A percentile compares a stretch with the other conserved stretches of the same genome.
These are phyloP conservation scores for Cavia porcellus DNA, from an alignment of 2,113 vertebrate genomes.

Conservation along the genomic window DNA sequence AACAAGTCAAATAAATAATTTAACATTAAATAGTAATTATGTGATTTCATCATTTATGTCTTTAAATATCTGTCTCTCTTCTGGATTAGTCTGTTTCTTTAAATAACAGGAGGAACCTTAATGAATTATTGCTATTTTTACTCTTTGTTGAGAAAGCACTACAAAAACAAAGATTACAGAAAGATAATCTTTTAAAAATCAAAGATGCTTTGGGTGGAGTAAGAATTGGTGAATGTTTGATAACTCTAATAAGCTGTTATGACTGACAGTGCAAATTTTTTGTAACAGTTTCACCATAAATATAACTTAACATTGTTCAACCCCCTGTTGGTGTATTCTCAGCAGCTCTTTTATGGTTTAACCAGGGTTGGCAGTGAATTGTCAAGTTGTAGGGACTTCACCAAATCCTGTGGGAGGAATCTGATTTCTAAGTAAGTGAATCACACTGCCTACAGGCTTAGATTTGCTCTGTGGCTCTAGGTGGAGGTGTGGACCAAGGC, in stretches of 20 bases:
- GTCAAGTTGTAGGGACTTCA: background rate
- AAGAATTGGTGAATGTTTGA: background rate
- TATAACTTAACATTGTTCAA: too few species aligned
- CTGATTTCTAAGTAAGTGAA: background rate
- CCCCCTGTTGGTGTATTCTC: too few species aligned
- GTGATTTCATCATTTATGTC: background rate
- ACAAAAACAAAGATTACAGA: background rate
- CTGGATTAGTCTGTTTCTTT: background rate
- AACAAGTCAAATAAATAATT: conserved; percentile 15
- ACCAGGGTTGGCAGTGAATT: background rate
- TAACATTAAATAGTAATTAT: background rate
- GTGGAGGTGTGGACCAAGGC: too few species aligned
- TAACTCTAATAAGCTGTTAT: background rate
- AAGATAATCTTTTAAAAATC: background rate
- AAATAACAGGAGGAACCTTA: background rate
- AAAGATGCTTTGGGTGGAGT: background rate
- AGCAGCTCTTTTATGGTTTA: background rate
- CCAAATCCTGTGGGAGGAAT: background rate
- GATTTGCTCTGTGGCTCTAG: background rate
- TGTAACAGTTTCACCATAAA: background rate
- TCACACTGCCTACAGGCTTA: background rate
- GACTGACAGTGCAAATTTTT: background rate
- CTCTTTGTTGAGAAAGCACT: background rate
- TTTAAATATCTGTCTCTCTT: background rate
- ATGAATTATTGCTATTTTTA: background rate